These are phyloP conservation scores for Apostichopus californicus DNA, from an alignment of 35 echinoderm and acorn worm species.

Conservation along the genomic window DNA sequence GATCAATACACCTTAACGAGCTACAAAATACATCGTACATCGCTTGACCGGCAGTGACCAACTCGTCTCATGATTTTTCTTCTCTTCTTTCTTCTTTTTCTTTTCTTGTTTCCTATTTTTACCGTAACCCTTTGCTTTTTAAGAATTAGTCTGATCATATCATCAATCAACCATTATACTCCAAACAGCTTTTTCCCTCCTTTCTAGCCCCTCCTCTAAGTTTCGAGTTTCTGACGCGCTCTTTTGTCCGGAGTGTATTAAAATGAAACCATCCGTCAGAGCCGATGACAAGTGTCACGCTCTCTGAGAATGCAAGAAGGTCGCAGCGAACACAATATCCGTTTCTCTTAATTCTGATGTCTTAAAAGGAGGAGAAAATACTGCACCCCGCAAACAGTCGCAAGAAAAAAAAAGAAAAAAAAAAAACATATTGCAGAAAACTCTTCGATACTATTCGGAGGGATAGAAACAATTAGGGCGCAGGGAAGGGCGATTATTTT, in stretches of 20 bases:
- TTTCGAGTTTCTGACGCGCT: constrained; percentile 18
- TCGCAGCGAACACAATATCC: background rate
- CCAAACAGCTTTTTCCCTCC: background rate
- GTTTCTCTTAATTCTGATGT: no score
- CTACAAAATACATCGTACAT: no score
- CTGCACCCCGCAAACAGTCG: no score
- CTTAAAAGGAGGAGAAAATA: no score
- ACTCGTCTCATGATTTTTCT: no score
- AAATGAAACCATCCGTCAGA: constrained; percentile 32
- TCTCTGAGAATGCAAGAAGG: constrained; percentile 8
- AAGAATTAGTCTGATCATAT: background rate
- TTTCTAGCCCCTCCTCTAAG: background rate
- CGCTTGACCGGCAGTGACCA: background rate
- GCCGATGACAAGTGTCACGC: constrained; percentile 19
- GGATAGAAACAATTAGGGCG: background rate
- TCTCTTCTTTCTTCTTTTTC: background rate
- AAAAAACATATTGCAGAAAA: no score
- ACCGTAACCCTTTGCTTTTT: background rate
- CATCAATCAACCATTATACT: constrained; percentile 6
- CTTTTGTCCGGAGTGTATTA: constrained; percentile 21
- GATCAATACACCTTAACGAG: no score
- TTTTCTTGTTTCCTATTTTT: background rate
- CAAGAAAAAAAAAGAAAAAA: no score
- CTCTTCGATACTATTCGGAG: no score
- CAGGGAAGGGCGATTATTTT: background rate